Evolutionary conservation across 2,113 vertebrate genomes (phyloP).

Genomic region (Eudyptes chrysolophus): DNA sequence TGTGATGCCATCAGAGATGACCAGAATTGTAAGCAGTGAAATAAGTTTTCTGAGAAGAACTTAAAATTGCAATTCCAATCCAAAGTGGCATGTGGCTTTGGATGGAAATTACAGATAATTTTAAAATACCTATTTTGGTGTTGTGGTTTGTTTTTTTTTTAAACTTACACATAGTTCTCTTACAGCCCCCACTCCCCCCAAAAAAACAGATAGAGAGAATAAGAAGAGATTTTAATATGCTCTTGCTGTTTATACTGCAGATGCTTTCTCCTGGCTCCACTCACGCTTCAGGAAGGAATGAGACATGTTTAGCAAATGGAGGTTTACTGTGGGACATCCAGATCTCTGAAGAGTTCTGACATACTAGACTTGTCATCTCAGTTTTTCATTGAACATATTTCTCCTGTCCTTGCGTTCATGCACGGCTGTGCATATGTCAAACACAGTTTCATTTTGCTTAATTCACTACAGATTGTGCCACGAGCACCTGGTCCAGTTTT

Average conservation of each 20-base stretch:
- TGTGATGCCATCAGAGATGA: neutral
- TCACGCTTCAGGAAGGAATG: neutral
- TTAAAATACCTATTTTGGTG: neutral
- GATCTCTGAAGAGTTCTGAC: neutral
- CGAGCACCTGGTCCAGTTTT: neutral
- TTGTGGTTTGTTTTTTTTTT: neutral
- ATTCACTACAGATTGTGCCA: neutral
- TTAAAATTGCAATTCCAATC: neutral
- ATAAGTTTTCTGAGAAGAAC: neutral
- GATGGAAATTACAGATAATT: neutral
- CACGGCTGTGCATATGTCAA: neutral
- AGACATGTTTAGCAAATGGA: neutral
- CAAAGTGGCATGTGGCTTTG: neutral
- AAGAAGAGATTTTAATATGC: neutral
- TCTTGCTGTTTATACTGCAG: neutral
- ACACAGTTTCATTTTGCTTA: neutral
- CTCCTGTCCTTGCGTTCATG: neutral
- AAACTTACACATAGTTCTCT: neutral
- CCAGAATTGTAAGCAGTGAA: neutral
- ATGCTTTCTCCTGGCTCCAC: neutral
- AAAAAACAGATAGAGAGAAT: neutral
- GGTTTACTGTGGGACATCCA: neutral
- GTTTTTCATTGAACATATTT: neutral
- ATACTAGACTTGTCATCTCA: neutral
- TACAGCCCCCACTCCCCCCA: fast-evolving